Evolutionary conservation across 2,113 vertebrate genomes (phyloP).

Genomic region (Urocolius indicus): DNA sequence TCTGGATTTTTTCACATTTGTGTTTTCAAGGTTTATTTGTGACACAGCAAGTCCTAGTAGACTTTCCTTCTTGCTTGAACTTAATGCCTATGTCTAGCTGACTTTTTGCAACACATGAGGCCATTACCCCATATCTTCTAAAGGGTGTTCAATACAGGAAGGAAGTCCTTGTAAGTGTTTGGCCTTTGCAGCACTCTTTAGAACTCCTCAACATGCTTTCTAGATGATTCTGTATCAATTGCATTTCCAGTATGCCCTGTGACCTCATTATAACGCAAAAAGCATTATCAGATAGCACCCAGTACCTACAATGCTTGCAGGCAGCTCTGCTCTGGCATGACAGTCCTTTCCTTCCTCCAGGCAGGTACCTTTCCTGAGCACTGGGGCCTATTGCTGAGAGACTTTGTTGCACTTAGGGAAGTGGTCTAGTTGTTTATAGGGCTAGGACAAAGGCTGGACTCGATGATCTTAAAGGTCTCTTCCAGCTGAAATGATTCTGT

Average conservation of each 20-base stretch:
- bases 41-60: background rate
- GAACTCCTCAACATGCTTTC: background rate
- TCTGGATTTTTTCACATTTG: background rate
- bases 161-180: background rate
- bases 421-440: no score
- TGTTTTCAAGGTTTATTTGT: background rate
- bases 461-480: no score
- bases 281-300: background rate
- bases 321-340: background rate
- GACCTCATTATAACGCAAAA: background rate
- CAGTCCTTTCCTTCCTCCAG: background rate
- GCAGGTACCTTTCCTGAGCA: background rate
- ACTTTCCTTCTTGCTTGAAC: background rate
- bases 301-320: fast-evolving
- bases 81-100: background rate
- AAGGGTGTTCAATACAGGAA: background rate
- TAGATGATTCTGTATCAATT: no score
- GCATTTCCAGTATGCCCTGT: background rate
- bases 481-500: no score
- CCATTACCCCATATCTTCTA: background rate
- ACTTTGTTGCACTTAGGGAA: no score
- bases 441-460: no score
- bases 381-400: no score
- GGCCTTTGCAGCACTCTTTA: background rate
- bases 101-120: background rate